Evolutionary conservation across 2,797 vertebrate species (phyloP).

Genomic region (Dermochelys coriacea): DNA sequence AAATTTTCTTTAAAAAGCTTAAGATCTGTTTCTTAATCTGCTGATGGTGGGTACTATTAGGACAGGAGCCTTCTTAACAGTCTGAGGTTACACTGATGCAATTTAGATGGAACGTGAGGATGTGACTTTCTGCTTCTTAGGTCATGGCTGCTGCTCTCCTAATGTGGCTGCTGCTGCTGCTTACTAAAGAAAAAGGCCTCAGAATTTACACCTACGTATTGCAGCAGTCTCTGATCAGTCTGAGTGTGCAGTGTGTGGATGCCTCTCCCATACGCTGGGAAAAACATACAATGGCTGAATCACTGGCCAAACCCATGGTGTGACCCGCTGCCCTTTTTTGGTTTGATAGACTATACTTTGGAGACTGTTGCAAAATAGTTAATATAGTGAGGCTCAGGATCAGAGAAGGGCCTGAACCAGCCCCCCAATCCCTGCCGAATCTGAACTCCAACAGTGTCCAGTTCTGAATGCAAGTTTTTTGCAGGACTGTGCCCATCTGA

Average conservation of each 20-base stretch:
- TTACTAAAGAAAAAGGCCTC: too few relatives aligned
- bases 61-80: too few relatives aligned
- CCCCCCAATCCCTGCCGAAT: background rate
- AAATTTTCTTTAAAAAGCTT: too few relatives aligned
- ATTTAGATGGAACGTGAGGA: too few relatives aligned
- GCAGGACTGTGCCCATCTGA: background rate
- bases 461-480: background rate
- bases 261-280: background rate
- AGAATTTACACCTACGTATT: too few relatives aligned
- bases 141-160: too few relatives aligned
- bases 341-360: background rate
- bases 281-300: background rate
- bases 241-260: background rate
- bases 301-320: background rate
- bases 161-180: too few relatives aligned
- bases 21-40: too few relatives aligned
- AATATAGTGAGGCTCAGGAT: background rate
- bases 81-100: too few relatives aligned
- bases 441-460: background rate
- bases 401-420: background rate
- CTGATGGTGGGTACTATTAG: too few relatives aligned
- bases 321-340: background rate
- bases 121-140: too few relatives aligned
- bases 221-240: too few relatives aligned
- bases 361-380: background rate